phyloP scores from a whole-genome alignment of 1,140 invertebrate genomes.

The Rhyzopertha dominica region DNA sequence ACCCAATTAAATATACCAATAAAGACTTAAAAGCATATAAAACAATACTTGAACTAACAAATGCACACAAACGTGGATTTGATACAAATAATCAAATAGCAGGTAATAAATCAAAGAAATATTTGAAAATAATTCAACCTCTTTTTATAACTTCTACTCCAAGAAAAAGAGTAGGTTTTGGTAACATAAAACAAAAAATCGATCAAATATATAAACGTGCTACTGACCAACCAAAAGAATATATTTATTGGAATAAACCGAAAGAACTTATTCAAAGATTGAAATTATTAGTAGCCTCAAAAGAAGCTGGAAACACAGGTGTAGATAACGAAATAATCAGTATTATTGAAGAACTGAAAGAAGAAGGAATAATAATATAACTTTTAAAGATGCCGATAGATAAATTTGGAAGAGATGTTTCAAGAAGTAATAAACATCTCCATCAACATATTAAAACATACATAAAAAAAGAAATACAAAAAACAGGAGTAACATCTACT shows the following conservation, averaged over 20 bases:
- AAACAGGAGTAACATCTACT: no score
- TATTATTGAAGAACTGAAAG: constrained; percentile 40
- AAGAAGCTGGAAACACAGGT: constrained; percentile 36
- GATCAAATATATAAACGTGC: constrained; percentile 6
- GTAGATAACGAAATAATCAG: constrained; percentile 44
- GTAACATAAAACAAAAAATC: constrained; percentile 6
- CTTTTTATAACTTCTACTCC: constrained; percentile 15
- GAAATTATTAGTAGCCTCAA: constrained; percentile 36
- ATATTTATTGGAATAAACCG: constrained; percentile 43
- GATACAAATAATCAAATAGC: constrained; percentile 19
- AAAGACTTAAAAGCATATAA: constrained; percentile 28
- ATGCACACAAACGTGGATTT: constrained; percentile 25
- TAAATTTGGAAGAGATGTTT: no score
- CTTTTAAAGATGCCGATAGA: no score
- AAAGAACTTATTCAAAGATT: constrained; percentile 43
- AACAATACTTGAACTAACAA: constrained; percentile 26
- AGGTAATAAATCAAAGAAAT: constrained; percentile 17
- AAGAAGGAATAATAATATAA: constrained; percentile 19
- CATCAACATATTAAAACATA: no score
- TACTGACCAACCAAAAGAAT: constrained; percentile 19
- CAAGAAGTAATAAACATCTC: no score
- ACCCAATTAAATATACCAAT: constrained; percentile 20
- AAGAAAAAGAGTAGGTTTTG: constrained; percentile 6
- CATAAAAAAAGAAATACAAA: no score
- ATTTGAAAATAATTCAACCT: constrained; percentile 22